Evolutionary conservation across 2,113 vertebrate species (phyloP), one percentile per base, ranked within the genome.

Genomic region (Perognathus longimembris): DNA sequence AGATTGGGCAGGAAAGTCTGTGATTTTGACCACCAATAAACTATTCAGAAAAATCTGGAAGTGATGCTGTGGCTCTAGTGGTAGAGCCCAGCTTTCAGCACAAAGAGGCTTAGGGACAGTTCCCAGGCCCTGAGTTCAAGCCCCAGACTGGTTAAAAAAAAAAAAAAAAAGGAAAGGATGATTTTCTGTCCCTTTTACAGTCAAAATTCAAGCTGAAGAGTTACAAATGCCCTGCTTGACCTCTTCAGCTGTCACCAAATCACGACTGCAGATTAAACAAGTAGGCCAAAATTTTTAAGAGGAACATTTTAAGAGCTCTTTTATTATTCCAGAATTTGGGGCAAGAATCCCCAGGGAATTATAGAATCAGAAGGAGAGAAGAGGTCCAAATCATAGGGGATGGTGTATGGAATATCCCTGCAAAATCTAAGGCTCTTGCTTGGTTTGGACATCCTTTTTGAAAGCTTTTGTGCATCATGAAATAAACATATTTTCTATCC

Each of bases 251-350:
- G 89, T 91, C 93, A 93, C 85, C 40, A 91, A 92, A 88, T 88
- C 70, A 85, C 71, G 74, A 59, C n/a, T 82, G 36, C n/a, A 80
- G 74, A 95, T 94, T 91, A 84, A 88, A 93, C 69, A 93, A 94
- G 30, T 73, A 88, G 90, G 74, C 75, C 54, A 91, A 81, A 92
- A 78, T 42, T 32, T 88, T 91, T 61, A 89, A n/a, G n/a, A n/a
- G 74, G 63, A 91, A 64, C 57, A 88, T 88, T 94, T 94, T 96
- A 95, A 95, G 86, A 91, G 73, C 91, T 90, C 76, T 45, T 97
- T 90, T 88, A 84, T 88, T 91, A 96, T 93, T 95, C 89, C 77
- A 54, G 22, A 18, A 94, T 95, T 95, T 92, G 80, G 93, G 59
- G 66, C 36, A 89, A 89, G 64, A 81, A 84, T 93, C 73, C 69